Evolutionary conservation across 2,888 invertebrate genomes (phyloP), one percentile per base, ranked within the genome.

Genomic region (Epistrophe grossulariae): DNA sequence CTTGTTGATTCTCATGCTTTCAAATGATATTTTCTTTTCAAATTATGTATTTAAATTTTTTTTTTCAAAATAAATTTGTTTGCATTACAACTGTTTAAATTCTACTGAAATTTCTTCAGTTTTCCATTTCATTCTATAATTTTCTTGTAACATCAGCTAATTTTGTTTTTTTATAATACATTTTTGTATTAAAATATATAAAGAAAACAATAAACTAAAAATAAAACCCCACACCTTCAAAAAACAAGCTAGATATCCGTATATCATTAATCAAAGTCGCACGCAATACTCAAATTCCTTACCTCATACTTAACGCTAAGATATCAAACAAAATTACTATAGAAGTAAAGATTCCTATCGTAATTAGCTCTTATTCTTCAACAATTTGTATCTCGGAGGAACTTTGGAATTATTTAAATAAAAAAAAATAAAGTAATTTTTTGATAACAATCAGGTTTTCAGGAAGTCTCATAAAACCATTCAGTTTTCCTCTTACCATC

Each of bases 241-340:
- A 38, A 8, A 4, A 15, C n/a, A 52, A 5, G n/a, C 24, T 35
- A 7, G n/a, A 24, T 24, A 24, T 24, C 24, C 24, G 10, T 48
- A 35, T 43, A n/a, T 52, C n/a, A 52, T 70, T 70, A 70, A 70
- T 70, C 50, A 70, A 35, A 50, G n/a, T 38, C 52, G 38, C 68
- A 70, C 68, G 68, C 68, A 55, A 70, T 19, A 17, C 50, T 40
- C 13, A 10, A 52, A 24, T 50, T 66, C 4, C 24, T 70, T 35
- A 24, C 40, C 0, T 11, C n/a, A 24, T 52, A 52, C n/a, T 70
- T 70, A 52, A 40, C 52, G 45, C n/a, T n/a, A 0, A n/a, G n/a
- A 45, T 45, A 4, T 15, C 7, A 45, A 45, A n/a, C 52, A 3
- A 40, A 24, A 70, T n/a, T n/a, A n/a, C 24, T 40, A 24, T 24